Percentiles rank a stretch among this genome's conserved stretches.
Conservation (phyloP, 2,888 invertebrate genomes). For the Pammene fasciana region DNA sequence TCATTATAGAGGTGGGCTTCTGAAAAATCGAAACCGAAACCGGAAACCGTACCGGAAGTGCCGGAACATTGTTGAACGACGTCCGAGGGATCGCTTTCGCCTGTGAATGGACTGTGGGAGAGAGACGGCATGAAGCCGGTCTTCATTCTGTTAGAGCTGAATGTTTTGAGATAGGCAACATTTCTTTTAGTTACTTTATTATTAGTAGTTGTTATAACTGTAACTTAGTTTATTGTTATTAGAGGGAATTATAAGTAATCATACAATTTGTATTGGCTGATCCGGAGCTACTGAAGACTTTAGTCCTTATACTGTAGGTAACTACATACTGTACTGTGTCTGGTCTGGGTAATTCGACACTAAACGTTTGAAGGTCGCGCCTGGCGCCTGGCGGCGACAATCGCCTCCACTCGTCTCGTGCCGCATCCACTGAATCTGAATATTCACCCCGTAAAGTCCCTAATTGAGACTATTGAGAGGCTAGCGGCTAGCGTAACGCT, state of each 20-base stretch:
- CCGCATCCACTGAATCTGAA: not conserved
- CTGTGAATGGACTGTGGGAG: not conserved
- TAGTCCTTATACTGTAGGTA: too few relatives aligned
- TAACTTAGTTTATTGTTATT: too few relatives aligned
- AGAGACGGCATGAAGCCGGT: not conserved
- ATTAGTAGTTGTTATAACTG: too few relatives aligned
- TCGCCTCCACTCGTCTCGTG: not conserved
- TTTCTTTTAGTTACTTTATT: too few relatives aligned
- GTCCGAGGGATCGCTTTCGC: not conserved
- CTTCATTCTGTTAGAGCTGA: too few relatives aligned
- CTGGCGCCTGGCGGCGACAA: constrained; percentile 1
- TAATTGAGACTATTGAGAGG: not conserved
- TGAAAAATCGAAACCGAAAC: not conserved
- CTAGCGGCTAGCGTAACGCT: constrained; percentile 1
- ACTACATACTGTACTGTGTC: not conserved
- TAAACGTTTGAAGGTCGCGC: constrained; percentile 12
- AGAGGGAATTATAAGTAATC: too few relatives aligned
- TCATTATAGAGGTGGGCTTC: not conserved
- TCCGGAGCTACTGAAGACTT: too few relatives aligned
- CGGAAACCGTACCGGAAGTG: not conserved
- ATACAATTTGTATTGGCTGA: too few relatives aligned
- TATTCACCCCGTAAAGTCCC: constrained; percentile 8
- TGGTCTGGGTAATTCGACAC: constrained; percentile 10
- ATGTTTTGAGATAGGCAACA: too few relatives aligned
- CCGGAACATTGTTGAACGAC: not conserved